These are phyloP conservation scores for Agrochola circellaris DNA, from an alignment of 2,888 invertebrate species.

Conservation along the genomic window DNA sequence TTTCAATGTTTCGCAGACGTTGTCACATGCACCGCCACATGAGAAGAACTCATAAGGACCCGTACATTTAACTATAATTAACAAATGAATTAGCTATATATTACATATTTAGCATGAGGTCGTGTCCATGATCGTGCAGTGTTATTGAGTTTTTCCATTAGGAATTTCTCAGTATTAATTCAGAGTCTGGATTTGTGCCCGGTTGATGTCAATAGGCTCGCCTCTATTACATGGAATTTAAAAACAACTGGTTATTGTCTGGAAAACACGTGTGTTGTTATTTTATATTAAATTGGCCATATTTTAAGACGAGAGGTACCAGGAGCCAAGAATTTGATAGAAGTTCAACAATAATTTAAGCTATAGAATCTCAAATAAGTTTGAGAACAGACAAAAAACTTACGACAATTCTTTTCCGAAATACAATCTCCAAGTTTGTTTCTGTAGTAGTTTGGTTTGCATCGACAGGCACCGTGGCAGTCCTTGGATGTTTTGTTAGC, in stretches of 20 bases:
- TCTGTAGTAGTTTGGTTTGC: conserved; percentile 69
- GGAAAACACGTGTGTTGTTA: background rate
- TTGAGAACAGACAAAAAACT: conserved; percentile 42
- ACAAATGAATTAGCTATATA: background rate
- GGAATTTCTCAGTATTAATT: background rate
- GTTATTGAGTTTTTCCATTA: too few relatives aligned
- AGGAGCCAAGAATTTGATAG: background rate
- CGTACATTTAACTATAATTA: conserved; percentile 45
- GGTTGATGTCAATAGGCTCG: background rate
- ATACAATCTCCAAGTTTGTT: conserved; percentile 65
- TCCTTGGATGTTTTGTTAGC: conserved; percentile 17
- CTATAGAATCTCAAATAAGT: background rate
- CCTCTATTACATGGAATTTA: background rate
- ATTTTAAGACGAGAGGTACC: background rate
- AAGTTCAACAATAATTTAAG: conserved; percentile 1
- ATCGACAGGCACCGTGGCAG: conserved; percentile 67
- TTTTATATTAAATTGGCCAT: background rate
- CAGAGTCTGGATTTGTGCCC: background rate
- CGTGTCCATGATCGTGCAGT: too few relatives aligned
- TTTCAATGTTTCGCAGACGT: conserved; percentile 68
- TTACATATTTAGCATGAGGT: background rate
- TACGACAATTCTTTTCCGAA: conserved; percentile 62
- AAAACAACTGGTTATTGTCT: background rate
- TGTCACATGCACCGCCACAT: conserved; percentile 75
- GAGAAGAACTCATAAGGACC: conserved; percentile 67